Percentiles rank a stretch among this genome's conserved stretches.
phyloP scores from a whole-genome alignment of 2,797 vertebrate genomes.

The Arrhamphus sclerolepis region DNA sequence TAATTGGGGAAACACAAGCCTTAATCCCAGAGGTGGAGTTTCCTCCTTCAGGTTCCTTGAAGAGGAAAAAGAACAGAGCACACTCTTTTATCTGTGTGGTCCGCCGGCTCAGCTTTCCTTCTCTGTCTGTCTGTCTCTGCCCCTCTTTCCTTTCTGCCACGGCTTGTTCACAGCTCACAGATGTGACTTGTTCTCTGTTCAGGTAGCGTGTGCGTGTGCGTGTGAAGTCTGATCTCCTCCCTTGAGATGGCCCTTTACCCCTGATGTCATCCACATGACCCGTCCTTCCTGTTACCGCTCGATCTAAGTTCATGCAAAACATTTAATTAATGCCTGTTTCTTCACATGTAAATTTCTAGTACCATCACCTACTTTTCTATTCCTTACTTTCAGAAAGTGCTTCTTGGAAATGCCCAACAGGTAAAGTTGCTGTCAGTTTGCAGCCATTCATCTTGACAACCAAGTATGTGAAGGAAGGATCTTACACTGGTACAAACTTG shows the following conservation, averaged over 20 bases:
- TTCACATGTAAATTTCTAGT: slow-evolving; percentile 15
- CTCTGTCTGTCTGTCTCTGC: slow-evolving; percentile 56
- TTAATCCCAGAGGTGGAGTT: slow-evolving; percentile 74
- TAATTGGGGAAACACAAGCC: slow-evolving; percentile 71
- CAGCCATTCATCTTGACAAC: slow-evolving; percentile 44
- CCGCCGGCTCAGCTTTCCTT: slow-evolving; percentile 84
- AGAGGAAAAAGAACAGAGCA: slow-evolving; percentile 85
- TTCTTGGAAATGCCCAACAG: slow-evolving; percentile 43
- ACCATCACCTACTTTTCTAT: slow-evolving; percentile 35
- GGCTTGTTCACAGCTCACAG: slow-evolving; percentile 68
- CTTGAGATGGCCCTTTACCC: slow-evolving; percentile 80
- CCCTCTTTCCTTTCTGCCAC: slow-evolving; percentile 55
- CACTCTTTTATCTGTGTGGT: slow-evolving; percentile 95
- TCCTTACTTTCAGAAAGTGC: slow-evolving; percentile 27
- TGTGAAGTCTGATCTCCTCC: slow-evolving; percentile 89
- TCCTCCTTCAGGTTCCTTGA: slow-evolving; percentile 71
- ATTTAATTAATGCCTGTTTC: slow-evolving; percentile 6
- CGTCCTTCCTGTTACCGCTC: slow-evolving; percentile 25
- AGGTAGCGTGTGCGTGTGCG: slow-evolving; percentile 57
- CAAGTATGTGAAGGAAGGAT: slow-evolving; percentile 55
- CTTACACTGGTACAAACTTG: slow-evolving; percentile 48
- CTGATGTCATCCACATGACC: slow-evolving; percentile 54
- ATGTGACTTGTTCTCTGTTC: slow-evolving; percentile 71
- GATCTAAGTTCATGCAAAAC: slow-evolving; percentile 17
- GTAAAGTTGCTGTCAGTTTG: slow-evolving; percentile 71